Conservation (phyloP, 2,797 vertebrate species). For the Pteronotus mesoamericanus region DNA sequence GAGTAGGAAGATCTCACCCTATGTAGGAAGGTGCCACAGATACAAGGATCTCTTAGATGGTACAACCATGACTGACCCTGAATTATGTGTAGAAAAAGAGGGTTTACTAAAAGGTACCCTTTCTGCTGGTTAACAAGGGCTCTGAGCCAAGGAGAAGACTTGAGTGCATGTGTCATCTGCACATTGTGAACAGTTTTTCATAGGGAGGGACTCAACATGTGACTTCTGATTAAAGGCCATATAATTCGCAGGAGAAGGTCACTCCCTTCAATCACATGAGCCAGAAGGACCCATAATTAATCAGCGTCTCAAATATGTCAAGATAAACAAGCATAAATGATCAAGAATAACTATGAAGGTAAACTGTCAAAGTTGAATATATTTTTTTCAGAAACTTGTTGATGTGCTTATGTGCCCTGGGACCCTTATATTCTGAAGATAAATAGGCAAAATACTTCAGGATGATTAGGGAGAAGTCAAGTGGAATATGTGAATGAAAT, state of each 20-base stretch:
- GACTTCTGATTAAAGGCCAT: not conserved
- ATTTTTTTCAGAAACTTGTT: not conserved
- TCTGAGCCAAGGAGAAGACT: not conserved
- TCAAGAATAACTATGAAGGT: not conserved
- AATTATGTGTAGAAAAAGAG: not conserved
- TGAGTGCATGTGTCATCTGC: not conserved
- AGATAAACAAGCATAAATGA: not conserved
- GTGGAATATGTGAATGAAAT: conserved; percentile 6
- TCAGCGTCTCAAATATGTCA: not conserved
- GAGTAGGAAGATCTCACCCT: not conserved
- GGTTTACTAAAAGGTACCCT: not conserved
- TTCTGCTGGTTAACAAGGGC: conserved; percentile 2
- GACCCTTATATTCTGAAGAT: not conserved
- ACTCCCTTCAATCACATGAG: not conserved
- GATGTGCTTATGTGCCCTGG: not conserved
- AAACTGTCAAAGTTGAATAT: not conserved
- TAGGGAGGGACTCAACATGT: not conserved
- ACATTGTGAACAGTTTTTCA: not conserved
- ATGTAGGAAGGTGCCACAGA: not conserved
- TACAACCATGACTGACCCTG: not conserved
- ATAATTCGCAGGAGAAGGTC: not conserved
- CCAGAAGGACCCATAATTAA: not conserved
- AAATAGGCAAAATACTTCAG: not conserved
- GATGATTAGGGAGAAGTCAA: not conserved
- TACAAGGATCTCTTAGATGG: not conserved